Base-by-base conservation (phyloP, 2,888 invertebrate species). In the Ametastegia equiseti region DNA sequence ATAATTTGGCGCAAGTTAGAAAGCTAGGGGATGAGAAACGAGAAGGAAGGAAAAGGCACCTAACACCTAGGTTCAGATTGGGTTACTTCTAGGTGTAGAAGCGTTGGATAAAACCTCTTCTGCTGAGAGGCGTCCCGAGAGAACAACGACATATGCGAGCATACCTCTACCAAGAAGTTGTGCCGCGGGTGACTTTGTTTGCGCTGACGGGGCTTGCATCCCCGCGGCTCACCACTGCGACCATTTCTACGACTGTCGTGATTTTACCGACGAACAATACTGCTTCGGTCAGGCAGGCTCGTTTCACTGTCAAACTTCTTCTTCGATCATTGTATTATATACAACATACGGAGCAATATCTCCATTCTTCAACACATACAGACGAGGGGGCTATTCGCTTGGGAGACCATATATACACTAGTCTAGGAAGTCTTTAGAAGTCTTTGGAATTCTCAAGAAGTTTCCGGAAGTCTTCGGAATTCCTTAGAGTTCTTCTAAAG, bases 261-360 rank as follows among this genome's bases (percentile, higher is more conserved):
- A 97, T 94, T 97, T 96, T 94, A 96, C 97, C 90, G 97, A 97
- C 92, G 97, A 97, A 93, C 96, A 97, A 93, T 96, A 96, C 93
- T 97, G 97, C 94, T 94, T 95, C 93, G 93, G 93, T 94, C 93
- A 93, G 93, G 89, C 84, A 83, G 88, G 85, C 84, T 79, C 81
- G 63, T 47, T 80, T 57, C 60, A 80, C 39, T 71, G 27, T 80
- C 42, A 42, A 80, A 57, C 80, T 71, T 83, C 39, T 54, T 54
- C 54, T 19, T 65, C 65, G 30, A 78, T 67, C 33, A 80, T 63
- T 23, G 13, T n/a, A 47, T 42, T 30, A 23, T n/a, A n/a, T n/a
- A n/a, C n/a, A n/a, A n/a, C n/a, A n/a, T n/a, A n/a, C n/a, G n/a
- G n/a, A n/a, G n/a, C n/a, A n/a, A n/a, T n/a, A 60, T 79, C 30